These are phyloP conservation scores for Stenoptilia bipunctidactyla DNA, from an alignment of 2,888 invertebrate genomes.

Conservation along the genomic window DNA sequence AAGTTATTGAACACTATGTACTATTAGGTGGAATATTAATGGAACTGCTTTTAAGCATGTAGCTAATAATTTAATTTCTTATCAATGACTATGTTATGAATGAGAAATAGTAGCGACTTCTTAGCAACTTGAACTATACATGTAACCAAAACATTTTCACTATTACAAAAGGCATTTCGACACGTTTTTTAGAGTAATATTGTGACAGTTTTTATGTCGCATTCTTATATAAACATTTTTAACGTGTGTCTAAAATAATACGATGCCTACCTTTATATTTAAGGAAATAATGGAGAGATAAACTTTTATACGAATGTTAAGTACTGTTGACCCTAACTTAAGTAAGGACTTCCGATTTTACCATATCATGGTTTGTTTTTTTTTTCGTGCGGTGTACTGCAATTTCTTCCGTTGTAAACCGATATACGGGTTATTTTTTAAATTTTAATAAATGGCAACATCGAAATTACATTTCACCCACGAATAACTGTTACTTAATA, in stretches of 20 bases:
- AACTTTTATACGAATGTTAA: slow-evolving; percentile 70
- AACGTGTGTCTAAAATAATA: slow-evolving; percentile 48
- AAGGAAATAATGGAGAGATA: slow-evolving; percentile 67
- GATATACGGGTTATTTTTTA: slow-evolving; percentile 10
- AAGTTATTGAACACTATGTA: slow-evolving; percentile 55
- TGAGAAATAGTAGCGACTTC: slow-evolving; percentile 28
- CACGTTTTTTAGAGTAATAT: slow-evolving; percentile 34
- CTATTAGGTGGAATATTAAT: slow-evolving; percentile 46
- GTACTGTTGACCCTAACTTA: slow-evolving; percentile 65
- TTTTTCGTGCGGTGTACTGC: slow-evolving; percentile 20
- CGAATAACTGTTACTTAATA: slow-evolving; percentile 26
- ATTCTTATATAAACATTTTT: slow-evolving; percentile 38
- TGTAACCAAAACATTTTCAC: slow-evolving; percentile 44
- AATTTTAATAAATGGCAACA: slow-evolving; percentile 34
- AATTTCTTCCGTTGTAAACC: slow-evolving; percentile 16
- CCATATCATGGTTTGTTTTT: slow-evolving; percentile 50
- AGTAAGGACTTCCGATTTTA: slow-evolving; percentile 62
- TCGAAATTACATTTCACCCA: slow-evolving; percentile 26
- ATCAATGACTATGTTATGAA: slow-evolving; percentile 17
- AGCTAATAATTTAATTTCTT: slow-evolving; percentile 41
- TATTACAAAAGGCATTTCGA: slow-evolving; percentile 40
- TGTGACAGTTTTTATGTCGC: slow-evolving; percentile 42
- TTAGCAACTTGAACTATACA: slow-evolving; percentile 47
- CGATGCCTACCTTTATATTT: slow-evolving; percentile 65
- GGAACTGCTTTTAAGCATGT: slow-evolving; percentile 45